Evolutionary conservation across 2,888 invertebrate genomes (phyloP).

Genomic region (Nasonia oneida): DNA sequence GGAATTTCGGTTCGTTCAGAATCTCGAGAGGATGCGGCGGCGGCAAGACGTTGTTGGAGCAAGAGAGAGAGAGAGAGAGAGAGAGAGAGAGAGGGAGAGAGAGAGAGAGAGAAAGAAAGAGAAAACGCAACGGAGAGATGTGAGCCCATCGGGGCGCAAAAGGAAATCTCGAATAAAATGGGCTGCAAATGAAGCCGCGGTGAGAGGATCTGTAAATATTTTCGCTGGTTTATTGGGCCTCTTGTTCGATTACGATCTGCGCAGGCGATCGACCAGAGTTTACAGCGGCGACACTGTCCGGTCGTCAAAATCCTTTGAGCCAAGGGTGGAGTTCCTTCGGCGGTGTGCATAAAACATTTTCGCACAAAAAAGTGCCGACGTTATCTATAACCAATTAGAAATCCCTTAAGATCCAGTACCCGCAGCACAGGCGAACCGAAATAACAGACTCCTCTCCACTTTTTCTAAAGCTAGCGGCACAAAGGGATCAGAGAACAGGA

Average conservation of each 20-base stretch:
- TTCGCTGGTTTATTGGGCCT: slow-evolving; percentile 21
- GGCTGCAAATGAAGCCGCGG: slow-evolving; percentile 23
- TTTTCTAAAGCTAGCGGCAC: background rate
- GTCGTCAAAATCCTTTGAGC: background rate
- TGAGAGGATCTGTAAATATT: slow-evolving; percentile 46
- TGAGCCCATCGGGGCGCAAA: background rate
- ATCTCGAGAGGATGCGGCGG: slow-evolving; percentile 33
- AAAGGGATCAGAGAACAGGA: background rate
- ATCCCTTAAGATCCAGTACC: background rate
- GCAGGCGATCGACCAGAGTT: background rate
- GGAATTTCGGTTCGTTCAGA: slow-evolving; percentile 60
- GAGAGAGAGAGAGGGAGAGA: background rate
- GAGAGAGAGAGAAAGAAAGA: slow-evolving; percentile 11
- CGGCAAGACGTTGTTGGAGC: background rate
- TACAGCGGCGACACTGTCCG: background rate
- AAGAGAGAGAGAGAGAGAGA: slow-evolving; percentile 17
- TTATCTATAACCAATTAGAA: background rate
- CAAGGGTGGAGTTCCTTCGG: background rate
- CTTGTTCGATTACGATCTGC: slow-evolving; percentile 60
- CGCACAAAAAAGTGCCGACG: background rate
- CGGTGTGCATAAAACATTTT: background rate
- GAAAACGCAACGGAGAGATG: slow-evolving; percentile 24
- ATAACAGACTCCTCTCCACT: background rate
- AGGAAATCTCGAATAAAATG: slow-evolving; percentile 30
- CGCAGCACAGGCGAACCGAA: background rate